Evolutionary conservation across 2,888 invertebrate species (phyloP).

Genomic region (Leptopilina myrica): DNA sequence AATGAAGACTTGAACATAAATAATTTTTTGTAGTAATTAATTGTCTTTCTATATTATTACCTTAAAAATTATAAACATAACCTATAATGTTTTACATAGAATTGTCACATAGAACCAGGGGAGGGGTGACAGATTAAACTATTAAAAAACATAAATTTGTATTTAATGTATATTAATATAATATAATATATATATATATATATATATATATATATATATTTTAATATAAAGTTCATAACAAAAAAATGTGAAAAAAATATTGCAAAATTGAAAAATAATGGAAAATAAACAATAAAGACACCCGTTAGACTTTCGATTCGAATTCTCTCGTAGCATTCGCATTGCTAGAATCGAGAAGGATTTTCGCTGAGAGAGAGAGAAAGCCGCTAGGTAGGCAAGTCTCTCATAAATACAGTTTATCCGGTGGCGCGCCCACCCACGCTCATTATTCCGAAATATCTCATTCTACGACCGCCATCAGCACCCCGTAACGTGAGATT

Average conservation of each 20-base stretch:
- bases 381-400: conserved; percentile 63
- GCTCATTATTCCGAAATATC: conserved; percentile 76
- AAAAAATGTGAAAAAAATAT: neutral
- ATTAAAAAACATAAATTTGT: no score
- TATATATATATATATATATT: no score
- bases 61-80: no score
- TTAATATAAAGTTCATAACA: no score
- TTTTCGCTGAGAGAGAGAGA: conserved; percentile 57
- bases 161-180: no score
- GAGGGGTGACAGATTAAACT: no score
- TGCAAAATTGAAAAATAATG: neutral
- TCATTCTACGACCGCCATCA: conserved; percentile 66
- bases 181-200: no score
- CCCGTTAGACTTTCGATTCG: conserved; percentile 48
- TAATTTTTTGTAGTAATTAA: no score
- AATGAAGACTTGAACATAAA: no score
- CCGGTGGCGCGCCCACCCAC: conserved; percentile 74
- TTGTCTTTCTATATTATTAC: no score
- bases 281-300: neutral
- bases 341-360: conserved; percentile 55
- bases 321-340: conserved; percentile 42
- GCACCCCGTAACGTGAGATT: conserved; percentile 64
- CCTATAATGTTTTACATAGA: no score
- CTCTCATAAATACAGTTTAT: conserved; percentile 75
- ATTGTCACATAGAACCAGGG: no score